These are phyloP conservation scores for Amphipoea lucens DNA, from an alignment of 2,888 invertebrate species.

Conservation along the genomic window DNA sequence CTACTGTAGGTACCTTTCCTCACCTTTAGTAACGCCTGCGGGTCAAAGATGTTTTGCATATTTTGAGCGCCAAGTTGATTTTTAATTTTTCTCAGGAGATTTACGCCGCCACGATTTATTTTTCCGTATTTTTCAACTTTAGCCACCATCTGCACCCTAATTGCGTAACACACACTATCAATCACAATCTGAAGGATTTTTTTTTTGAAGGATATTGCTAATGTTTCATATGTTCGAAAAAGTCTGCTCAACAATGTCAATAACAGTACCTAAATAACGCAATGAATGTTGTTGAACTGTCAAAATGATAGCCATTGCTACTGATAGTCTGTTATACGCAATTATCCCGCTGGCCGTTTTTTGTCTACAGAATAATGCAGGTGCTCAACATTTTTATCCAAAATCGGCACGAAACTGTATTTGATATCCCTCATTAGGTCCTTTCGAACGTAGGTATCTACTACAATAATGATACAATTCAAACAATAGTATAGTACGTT, in stretches of 20 bases:
- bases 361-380: slow-evolving; percentile 27
- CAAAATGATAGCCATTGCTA: no score
- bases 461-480: slow-evolving; percentile 65
- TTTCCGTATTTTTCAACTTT: background rate
- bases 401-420: slow-evolving; percentile 48
- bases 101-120: background rate
- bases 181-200: no score
- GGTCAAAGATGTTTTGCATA: background rate
- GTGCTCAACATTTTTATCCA: slow-evolving; percentile 11
- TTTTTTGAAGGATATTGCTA: no score
- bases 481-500: slow-evolving; percentile 42
- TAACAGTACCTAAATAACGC: no score
- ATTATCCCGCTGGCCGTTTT: background rate
- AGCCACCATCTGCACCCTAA: background rate
- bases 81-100: background rate
- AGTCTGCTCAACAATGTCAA: no score
- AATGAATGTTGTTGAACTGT: no score
- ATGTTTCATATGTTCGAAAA: no score
- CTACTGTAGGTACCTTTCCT: background rate
- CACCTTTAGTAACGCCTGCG: background rate
- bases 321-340: no score
- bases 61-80: background rate
- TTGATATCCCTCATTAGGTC: slow-evolving; percentile 56
- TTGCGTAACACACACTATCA: no score
- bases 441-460: slow-evolving; percentile 15